Base-by-base conservation (phyloP, 1,140 invertebrate genomes). In the Dolichoris vasculosae region DNA sequence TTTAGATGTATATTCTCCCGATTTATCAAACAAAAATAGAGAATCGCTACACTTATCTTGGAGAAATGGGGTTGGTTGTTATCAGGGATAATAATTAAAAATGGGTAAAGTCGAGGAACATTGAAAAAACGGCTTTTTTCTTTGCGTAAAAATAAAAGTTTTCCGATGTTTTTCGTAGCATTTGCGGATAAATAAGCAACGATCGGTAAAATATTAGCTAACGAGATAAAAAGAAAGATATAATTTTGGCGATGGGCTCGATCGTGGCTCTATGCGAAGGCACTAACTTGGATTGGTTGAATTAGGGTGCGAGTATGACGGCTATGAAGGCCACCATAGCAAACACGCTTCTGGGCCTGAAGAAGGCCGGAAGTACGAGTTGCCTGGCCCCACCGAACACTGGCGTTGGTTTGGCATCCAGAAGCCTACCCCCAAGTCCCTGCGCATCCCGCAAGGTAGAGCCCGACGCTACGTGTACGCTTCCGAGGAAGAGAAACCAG, bases 341-440 rank as follows among this genome's bases (percentile, higher is more conserved):
- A 89, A 94, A 93, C 88, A 93, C 93, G 84, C 90, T 93, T 26
- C 88, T 94, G 90, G 93, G 94, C 89, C 90, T 95, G 89, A 94
- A 94, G 91, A 94, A 95, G 91, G 94, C 93, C 87, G 95, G 95
- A 88, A 95, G 95, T 89, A 95, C 94, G 79, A 94, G 94, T 91
- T 95, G 94, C 89, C 91, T 95, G 88, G 93, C 95, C 92, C 94
- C 95, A 92, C 91, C 94, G 93, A 89, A 93, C 93, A 88, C 92
- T 90, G 89, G 94, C 92, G 89, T 92, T 92, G 88, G 92, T 89
- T 90, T 92, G 88, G 92, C 93, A 89, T 96, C 96, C 80, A 94
- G 95, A 90, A 97, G 96, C 91, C 94, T 97, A 88, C 96, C 96
- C 85, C 96, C 96, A 85, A 97, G 96, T 88, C 96, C 96, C 90